Conservation (phyloP, 2,113 vertebrate species). For the Carettochelys insculpta region DNA sequence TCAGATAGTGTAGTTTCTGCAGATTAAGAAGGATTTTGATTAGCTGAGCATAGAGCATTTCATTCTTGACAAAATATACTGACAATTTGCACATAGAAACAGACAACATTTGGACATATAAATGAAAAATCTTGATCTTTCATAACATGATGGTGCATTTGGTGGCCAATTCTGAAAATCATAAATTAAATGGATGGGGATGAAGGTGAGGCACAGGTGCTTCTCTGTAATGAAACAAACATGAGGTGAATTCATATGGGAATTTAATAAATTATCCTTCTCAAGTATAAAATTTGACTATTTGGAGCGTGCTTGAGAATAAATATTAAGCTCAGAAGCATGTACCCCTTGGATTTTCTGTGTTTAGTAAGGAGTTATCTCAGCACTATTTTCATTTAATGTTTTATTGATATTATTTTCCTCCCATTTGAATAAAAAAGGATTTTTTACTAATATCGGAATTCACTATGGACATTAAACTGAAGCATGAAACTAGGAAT, state of each 20-base stretch:
- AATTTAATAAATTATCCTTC: accelerated
- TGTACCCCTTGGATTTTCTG: background rate
- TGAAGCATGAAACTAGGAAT: background rate
- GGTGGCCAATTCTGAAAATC: background rate
- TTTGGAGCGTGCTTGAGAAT: background rate
- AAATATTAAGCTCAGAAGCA: background rate
- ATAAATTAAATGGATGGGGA: background rate
- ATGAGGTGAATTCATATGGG: background rate
- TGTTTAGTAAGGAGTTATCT: background rate
- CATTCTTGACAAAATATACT: background rate
- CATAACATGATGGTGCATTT: no score
- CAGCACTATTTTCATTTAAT: background rate
- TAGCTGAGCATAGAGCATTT: background rate
- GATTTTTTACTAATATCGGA: background rate
- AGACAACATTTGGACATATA: background rate
- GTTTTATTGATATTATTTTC: background rate
- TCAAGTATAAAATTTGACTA: background rate
- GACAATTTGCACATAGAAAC: background rate
- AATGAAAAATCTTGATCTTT: background rate
- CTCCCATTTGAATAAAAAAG: background rate
- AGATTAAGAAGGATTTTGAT: background rate
- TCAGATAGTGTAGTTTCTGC: background rate
- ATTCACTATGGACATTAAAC: background rate
- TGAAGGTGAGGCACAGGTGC: background rate
- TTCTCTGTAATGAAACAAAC: background rate